Base-by-base conservation (phyloP, 2,888 invertebrate genomes). In the Dinocampus coccinellae region DNA sequence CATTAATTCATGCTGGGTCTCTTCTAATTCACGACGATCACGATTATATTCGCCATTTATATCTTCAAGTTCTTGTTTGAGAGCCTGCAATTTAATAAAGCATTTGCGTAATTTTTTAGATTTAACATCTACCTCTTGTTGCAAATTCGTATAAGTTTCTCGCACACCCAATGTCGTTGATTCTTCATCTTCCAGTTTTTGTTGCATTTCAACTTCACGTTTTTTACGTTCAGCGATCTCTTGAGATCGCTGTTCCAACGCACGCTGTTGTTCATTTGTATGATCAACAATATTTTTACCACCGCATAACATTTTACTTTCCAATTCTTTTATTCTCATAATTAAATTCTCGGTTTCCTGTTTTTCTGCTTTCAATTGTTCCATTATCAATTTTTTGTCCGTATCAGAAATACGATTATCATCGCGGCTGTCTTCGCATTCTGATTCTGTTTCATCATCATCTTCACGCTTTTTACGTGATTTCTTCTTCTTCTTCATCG, bases 121-220 rank as follows among this genome's bases (percentile, higher is more conserved):
- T 88, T 99, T 99, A 70, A 96, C 93, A 84, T 99, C 99, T 1
- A 99, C 97, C 88, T 99, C 98, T 86, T 98, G 98, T 84, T 98
- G 97, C 70, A 99, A 89, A 64, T 94, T 95, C 9, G 95, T 92
- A 84, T 96, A 98, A 0, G 97, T 98, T 83, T 95, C 96, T 70
- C 95, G 93, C 69, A 99, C 93, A 83, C 96, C 97, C 62, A 94
- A 90, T 13, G 97, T 95, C 16, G 94, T 95, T 85, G 98, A 96
- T 85, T 99, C 98, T 86, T 98, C 96, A 80, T 95, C 90, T 83
- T 99, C 98, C 66, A 99, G 90, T 84, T 94, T 93, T 88, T 98
- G 97, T 83, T 96, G 94, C 92, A 99, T 97, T 89, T 98, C 98
- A 68, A 98, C 89, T 84, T 95, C 94, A 61, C 90, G 87, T 81